Base-by-base conservation (phyloP, 2,888 invertebrate genomes). In the Megastigmus dorsalis region DNA sequence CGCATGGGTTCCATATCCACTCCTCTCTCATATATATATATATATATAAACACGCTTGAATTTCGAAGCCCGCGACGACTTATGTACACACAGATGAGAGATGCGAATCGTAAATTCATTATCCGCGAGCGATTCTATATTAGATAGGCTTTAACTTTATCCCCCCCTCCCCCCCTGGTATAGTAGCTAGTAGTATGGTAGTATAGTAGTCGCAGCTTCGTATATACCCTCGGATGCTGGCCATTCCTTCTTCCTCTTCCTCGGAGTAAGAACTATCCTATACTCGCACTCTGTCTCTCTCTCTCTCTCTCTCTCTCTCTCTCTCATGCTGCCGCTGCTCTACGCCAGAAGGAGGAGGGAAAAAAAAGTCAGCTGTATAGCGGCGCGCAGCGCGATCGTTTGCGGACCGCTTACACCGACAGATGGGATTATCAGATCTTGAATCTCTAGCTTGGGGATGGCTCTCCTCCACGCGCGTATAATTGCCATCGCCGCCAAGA, bases 371-470 rank as follows among this genome's bases (percentile, higher is more conserved):
- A n/a, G n/a, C n/a, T n/a, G n/a, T n/a, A n/a, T n/a, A n/a, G n/a
- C n/a, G n/a, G n/a, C n/a, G n/a, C n/a, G n/a, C n/a, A n/a, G n/a
- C n/a, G n/a, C n/a, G 80, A 84, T 82, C 81, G 83, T 82, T 84
- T 82, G 83, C 82, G 81, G 82, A 77, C 80, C 84, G 84, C 82
- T 84, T 84, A 83, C 83, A 82, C 82, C 84, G 85, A 85, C 85
- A 84, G 84, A 84, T 84, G 84, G 84, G 83, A 84, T 84, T 86
- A 86, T 86, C 86, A 83, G 84, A 84, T 86, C 84, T 84, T 80
- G 83, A 86, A 85, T 86, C 84, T 85, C 84, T 85, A 85, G 84
- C 82, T 83, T n/a, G n/a, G 79, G 82, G 83, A 84, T 83, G 82
- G 82, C 84, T 84, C 80, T 13, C 54, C 26, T 28, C 82, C n/a